A percentile compares a stretch with the other conserved stretches of the same genome.
Evolutionary conservation across 1,140 invertebrate species (phyloP).

Genomic region (Drosophila kanapiae): DNA sequence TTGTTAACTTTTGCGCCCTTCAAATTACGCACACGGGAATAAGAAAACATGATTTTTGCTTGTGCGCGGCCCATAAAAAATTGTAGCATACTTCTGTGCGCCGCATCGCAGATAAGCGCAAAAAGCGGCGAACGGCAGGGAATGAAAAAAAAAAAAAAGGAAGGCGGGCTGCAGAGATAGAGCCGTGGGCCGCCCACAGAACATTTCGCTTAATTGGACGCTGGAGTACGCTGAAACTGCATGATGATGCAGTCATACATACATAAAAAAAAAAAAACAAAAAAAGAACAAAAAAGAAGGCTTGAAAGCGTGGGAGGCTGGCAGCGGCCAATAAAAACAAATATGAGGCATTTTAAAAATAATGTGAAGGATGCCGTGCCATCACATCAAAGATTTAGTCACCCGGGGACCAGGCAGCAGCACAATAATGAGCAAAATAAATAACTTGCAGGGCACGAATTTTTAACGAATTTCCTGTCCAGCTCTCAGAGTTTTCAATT

Average conservation of each 20-base stretch:
- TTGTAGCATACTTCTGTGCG: constrained; percentile 77
- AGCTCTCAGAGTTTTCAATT: constrained; percentile 8
- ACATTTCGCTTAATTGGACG: constrained; percentile 82
- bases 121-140: background rate
- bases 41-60: constrained; percentile 84
- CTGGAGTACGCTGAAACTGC: constrained; percentile 75
- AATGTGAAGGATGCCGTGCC: constrained; percentile 41
- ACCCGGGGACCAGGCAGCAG: background rate
- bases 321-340: constrained; percentile 49
- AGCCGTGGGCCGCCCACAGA: constrained; percentile 68
- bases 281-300: constrained; percentile 32
- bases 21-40: constrained; percentile 83
- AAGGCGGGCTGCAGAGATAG: constrained; percentile 10
- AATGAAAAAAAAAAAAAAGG: background rate
- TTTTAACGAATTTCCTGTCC: constrained; percentile 21
- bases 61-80: constrained; percentile 79
- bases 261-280: constrained; percentile 33
- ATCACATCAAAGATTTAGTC: constrained; percentile 51
- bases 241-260: constrained; percentile 77
- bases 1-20: constrained; percentile 70
- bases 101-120: constrained; percentile 60
- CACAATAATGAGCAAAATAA: constrained; percentile 28
- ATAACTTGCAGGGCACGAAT: constrained; percentile 3
- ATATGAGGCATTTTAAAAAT: constrained; percentile 58
- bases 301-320: constrained; percentile 14